Evolutionary conservation across 2,113 vertebrate species (phyloP).

Genomic region (Ornithorhynchus anatinus): DNA sequence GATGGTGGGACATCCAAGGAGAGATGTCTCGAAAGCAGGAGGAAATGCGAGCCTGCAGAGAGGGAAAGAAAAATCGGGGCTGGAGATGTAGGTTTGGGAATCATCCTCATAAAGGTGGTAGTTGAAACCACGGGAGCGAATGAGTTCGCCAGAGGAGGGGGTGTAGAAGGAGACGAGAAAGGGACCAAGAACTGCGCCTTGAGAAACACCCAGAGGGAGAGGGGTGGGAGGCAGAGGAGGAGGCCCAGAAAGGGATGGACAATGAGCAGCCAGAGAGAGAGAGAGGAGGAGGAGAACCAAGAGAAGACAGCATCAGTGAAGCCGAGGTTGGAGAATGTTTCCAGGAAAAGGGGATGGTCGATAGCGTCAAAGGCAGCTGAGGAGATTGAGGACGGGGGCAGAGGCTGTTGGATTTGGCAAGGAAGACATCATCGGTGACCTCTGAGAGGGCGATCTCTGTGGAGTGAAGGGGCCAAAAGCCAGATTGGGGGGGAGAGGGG

Average conservation of each 20-base stretch:
- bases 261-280: fast-evolving
- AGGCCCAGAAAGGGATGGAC: not conserved
- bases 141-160: not conserved
- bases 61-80: not conserved
- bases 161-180: fast-evolving
- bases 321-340: not conserved
- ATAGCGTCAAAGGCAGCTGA: not conserved
- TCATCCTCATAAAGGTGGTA: fast-evolving
- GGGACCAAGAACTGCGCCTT: no score
- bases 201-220: not conserved
- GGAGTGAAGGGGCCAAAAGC: not conserved
- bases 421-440: not conserved
- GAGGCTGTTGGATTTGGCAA: fast-evolving
- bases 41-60: not conserved
- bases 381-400: not conserved
- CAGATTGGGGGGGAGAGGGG: not conserved
- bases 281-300: not conserved
- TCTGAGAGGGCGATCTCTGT: fast-evolving
- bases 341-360: not conserved
- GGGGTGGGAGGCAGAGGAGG: not conserved
- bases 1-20: fast-evolving
- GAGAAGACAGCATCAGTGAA: no score
- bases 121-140: not conserved
- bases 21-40: not conserved
- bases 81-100: not conserved